These are phyloP conservation scores for Eucidaris tribuloides DNA, from an alignment of 35 echinoderm and acorn worm genomes.

Conservation along the genomic window DNA sequence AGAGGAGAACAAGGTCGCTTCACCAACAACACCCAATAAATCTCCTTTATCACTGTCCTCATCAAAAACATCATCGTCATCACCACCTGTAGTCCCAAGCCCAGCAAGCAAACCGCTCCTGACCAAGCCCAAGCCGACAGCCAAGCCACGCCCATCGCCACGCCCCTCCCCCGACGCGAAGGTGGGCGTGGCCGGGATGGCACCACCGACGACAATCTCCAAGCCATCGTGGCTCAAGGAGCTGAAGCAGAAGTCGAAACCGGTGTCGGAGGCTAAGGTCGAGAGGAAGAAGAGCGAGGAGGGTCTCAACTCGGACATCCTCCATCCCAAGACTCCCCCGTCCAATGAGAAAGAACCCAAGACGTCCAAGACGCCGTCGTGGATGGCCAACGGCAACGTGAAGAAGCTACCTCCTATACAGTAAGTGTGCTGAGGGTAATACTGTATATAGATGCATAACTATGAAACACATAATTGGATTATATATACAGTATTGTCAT, in stretches of 20 bases:
- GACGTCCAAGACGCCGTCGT: background rate
- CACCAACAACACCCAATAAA: background rate
- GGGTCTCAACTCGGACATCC: background rate
- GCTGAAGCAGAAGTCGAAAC: slow-evolving; percentile 2
- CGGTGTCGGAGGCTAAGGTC: background rate
- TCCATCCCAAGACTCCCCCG: background rate
- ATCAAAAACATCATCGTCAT: background rate
- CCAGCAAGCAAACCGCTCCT: background rate
- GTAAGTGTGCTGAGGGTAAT: no score
- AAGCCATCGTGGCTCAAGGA: slow-evolving; percentile 9
- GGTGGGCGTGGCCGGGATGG: no score
- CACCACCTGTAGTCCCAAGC: background rate
- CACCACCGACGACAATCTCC: no score
- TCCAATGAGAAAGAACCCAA: no score
- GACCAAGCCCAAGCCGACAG: background rate
- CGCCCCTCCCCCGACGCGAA: background rate
- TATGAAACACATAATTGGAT: no score
- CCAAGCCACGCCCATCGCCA: slow-evolving; percentile 10
- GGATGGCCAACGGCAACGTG: background rate
- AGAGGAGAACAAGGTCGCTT: background rate
- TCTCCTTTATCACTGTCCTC: background rate
- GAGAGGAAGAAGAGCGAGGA: background rate
- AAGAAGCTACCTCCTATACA: slow-evolving; percentile 22
- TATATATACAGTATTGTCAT: no score
- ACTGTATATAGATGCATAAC: no score